phyloP scores from a whole-genome alignment of 1,140 invertebrate species.

The Phenacoccus solenopsis region DNA sequence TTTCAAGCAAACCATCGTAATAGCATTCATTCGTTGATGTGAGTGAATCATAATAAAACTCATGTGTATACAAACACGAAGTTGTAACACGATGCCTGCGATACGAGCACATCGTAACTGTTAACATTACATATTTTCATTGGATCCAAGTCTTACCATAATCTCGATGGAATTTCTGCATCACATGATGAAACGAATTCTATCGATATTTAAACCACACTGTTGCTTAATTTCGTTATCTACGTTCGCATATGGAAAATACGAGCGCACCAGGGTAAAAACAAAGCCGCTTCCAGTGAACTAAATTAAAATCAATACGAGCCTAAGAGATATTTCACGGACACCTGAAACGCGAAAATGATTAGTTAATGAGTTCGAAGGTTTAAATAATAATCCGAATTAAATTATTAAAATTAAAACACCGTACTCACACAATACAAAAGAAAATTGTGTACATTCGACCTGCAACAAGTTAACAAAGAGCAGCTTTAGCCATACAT shows the following conservation, averaged over 20 bases:
- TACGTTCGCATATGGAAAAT: not conserved
- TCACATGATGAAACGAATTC: not conserved
- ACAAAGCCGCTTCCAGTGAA: not conserved
- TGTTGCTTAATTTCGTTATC: not conserved
- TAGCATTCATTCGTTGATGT: not conserved
- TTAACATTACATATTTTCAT: not conserved
- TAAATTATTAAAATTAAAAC: not conserved
- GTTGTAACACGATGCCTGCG: not conserved
- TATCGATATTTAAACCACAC: too few relatives aligned
- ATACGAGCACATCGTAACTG: not conserved
- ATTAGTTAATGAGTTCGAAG: too few relatives aligned
- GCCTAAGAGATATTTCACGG: too few relatives aligned
- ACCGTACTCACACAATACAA: not conserved
- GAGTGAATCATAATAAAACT: not conserved
- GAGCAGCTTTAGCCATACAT: not conserved
- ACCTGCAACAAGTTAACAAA: constrained; percentile 1
- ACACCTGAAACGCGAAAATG: too few relatives aligned
- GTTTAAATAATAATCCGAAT: not conserved
- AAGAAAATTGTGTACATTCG: not conserved
- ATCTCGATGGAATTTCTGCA: too few relatives aligned
- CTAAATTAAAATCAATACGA: too few relatives aligned
- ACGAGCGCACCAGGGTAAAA: not conserved
- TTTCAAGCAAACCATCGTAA: too few relatives aligned
- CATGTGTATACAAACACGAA: not conserved
- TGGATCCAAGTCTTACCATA: too few relatives aligned